Percentiles rank a stretch among this genome's conserved stretches.
Evolutionary conservation across 1,140 invertebrate genomes (phyloP).

Genomic region (honey bee (Apis mellifera)): DNA sequence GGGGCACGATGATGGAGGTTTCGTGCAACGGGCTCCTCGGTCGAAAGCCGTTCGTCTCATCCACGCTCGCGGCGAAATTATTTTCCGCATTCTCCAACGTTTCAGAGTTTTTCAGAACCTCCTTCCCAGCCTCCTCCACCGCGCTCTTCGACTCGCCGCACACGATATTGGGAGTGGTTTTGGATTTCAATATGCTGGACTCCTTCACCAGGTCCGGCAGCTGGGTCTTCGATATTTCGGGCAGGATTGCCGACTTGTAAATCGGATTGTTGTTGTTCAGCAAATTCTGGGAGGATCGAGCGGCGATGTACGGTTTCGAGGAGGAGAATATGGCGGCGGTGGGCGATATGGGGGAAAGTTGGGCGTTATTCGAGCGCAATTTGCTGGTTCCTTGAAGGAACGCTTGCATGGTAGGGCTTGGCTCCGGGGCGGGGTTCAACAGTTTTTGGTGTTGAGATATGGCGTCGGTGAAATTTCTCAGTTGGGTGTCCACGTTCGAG

Average conservation of each 20-base stretch:
- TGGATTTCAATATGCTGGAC: conserved; percentile 75
- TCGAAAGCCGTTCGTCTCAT: conserved; percentile 77
- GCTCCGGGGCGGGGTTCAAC: conserved; percentile 89
- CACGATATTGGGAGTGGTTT: conserved; percentile 56
- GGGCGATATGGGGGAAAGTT: conserved; percentile 73
- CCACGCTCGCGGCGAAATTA: not conserved
- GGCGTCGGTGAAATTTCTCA: conserved; percentile 90
- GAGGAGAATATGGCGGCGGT: conserved; percentile 60
- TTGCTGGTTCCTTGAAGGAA: conserved; percentile 83
- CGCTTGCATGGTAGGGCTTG: conserved; percentile 88
- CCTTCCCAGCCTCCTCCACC: too few species aligned
- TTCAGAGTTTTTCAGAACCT: conserved; percentile 27
- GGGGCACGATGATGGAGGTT: conserved; percentile 84
- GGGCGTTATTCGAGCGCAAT: conserved; percentile 70
- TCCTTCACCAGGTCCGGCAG: conserved; percentile 79
- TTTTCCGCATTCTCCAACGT: conserved; percentile 37
- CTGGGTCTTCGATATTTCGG: conserved; percentile 49
- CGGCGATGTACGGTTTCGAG: conserved; percentile 2
- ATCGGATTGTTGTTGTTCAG: conserved; percentile 18
- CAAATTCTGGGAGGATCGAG: conserved; percentile 27
- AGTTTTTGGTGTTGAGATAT: conserved; percentile 95
- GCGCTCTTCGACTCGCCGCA: conserved; percentile 41
- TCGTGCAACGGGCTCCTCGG: conserved; percentile 84
- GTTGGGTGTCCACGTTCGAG: conserved; percentile 90
- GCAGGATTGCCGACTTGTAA: conserved; percentile 45